Percentiles rank a stretch among this genome's conserved stretches.
phyloP scores from a whole-genome alignment of 2,113 vertebrate genomes.

The Pangasianodon hypophthalmus region DNA sequence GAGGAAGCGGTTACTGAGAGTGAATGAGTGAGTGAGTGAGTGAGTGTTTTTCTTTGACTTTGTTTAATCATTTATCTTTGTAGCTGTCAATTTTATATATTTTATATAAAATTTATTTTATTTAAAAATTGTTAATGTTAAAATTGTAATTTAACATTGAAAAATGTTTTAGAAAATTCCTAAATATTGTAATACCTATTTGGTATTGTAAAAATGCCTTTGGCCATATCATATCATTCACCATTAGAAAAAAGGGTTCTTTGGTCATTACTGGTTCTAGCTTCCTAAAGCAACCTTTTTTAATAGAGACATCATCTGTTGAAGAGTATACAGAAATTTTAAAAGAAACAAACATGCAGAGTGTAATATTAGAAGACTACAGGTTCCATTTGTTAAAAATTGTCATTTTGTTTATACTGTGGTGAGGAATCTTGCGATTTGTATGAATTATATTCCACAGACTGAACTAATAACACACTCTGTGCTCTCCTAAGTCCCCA shows the following conservation, averaged over 20 bases:
- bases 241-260: neutral
- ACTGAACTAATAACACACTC: neutral
- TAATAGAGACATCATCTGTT: neutral
- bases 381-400: neutral
- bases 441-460: neutral
- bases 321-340: neutral
- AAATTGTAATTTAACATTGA: too few relatives aligned
- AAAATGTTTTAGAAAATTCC: too few relatives aligned
- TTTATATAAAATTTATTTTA: too few relatives aligned
- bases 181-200: neutral
- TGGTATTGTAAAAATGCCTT: neutral
- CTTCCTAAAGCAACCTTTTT: neutral
- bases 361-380: neutral
- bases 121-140: too few relatives aligned
- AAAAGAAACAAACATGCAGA: neutral
- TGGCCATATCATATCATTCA: neutral
- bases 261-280: neutral
- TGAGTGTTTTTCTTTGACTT: neutral
- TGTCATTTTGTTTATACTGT: constrained; percentile 17
- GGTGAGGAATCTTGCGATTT: neutral
- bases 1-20: neutral
- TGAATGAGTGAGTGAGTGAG: neutral
- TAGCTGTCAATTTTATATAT: neutral
- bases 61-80: neutral
- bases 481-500: neutral